Percentiles rank a stretch among this genome's conserved stretches.
Evolutionary conservation across 2,797 vertebrate genomes (phyloP).

Genomic region (Anguilla marmorata): DNA sequence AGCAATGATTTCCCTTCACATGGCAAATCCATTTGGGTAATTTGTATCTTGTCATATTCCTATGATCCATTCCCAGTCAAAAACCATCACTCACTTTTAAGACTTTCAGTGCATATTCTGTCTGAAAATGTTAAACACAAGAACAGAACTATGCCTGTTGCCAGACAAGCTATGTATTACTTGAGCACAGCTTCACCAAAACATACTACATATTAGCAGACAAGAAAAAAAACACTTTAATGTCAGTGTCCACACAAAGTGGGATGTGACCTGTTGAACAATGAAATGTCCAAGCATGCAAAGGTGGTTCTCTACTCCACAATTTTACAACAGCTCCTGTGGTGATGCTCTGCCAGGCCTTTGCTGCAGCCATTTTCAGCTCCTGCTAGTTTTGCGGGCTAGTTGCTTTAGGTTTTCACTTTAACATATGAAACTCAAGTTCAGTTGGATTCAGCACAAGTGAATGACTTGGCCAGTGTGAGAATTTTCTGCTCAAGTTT

Average conservation of each 20-base stretch:
- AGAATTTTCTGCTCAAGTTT: no score
- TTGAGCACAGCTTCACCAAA: background rate
- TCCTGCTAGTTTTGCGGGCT: no score
- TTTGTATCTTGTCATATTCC: background rate
- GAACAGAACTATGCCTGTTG: background rate
- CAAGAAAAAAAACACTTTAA: background rate
- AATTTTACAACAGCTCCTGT: no score
- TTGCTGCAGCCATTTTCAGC: no score
- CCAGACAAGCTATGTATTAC: background rate
- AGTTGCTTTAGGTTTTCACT: no score
- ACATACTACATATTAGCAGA: background rate
- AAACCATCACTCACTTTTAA: background rate
- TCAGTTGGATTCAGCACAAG: no score
- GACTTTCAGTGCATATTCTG: conserved; percentile 7
- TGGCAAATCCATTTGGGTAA: background rate
- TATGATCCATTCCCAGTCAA: background rate
- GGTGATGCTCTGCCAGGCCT: no score
- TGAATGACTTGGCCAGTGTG: no score
- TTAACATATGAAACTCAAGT: no score
- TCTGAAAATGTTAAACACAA: background rate
- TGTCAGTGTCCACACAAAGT: background rate
- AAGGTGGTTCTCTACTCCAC: background rate
- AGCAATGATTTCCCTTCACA: background rate
- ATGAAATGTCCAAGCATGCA: background rate
- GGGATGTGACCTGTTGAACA: background rate